Evolutionary conservation across 2,797 vertebrate species (phyloP).

Genomic region (Crenichthys baileyi): DNA sequence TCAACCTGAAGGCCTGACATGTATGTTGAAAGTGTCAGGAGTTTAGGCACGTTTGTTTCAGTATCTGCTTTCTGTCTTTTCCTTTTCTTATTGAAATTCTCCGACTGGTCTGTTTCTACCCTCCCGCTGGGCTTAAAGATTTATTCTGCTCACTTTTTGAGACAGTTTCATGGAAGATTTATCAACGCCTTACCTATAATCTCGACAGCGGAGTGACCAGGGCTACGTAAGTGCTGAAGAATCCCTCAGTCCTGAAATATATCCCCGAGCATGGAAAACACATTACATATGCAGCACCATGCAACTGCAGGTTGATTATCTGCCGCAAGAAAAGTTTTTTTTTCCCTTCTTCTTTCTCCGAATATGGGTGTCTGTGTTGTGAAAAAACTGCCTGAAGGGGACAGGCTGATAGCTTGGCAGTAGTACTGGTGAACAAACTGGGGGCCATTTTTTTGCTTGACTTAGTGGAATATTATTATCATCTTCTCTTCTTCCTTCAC

Average conservation of each 20-base stretch:
- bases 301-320: conserved; percentile 64
- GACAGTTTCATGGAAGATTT: conserved; percentile 62
- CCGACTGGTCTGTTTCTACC: conserved; percentile 12
- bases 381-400: conserved; percentile 53
- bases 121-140: conserved; percentile 25
- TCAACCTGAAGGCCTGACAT: conserved; percentile 45
- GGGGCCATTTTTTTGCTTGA: conserved; percentile 68
- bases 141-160: conserved; percentile 60
- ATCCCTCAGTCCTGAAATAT: conserved; percentile 58
- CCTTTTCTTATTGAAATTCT: conserved; percentile 47
- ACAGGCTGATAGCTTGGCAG: conserved; percentile 53
- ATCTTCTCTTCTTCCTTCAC: conserved; percentile 44
- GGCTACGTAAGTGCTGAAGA: conserved; percentile 38
- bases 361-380: conserved; percentile 53
- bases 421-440: conserved; percentile 53
- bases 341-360: conserved; percentile 13
- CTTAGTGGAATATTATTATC: conserved; percentile 62
- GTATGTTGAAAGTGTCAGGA: conserved; percentile 65
- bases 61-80: conserved; percentile 36
- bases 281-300: conserved; percentile 63
- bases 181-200: conserved; percentile 63
- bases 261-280: conserved; percentile 55
- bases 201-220: conserved; percentile 59
- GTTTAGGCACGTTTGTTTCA: conserved; percentile 55
- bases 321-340: conserved; percentile 47